Evolutionary conservation across 2,888 invertebrate species (phyloP).

Genomic region (Stenchaetothrips biformis): DNA sequence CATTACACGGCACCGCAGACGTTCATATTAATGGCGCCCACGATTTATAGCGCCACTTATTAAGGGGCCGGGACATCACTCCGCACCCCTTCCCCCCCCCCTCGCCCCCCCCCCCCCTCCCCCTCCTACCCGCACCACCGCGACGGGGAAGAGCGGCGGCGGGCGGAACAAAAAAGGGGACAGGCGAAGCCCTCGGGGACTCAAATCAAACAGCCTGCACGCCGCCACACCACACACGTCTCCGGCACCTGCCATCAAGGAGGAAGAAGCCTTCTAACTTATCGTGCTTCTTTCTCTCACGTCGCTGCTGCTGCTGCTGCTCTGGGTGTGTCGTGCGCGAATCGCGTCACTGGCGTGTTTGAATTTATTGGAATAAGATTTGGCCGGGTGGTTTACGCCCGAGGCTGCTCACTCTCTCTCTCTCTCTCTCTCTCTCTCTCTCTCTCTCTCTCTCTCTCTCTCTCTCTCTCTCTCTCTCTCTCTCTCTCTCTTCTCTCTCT

Average conservation of each 20-base stretch:
- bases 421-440: too few relatives aligned
- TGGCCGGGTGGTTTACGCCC: neutral
- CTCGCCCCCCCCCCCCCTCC: too few relatives aligned
- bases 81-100: neutral
- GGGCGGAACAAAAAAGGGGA: neutral
- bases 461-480: neutral
- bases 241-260: neutral
- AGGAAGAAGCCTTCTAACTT: neutral
- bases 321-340: neutral
- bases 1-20: slow-evolving; percentile 17
- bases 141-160: neutral
- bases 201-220: neutral
- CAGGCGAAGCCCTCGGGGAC: neutral
- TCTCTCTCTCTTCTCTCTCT: too few relatives aligned
- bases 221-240: neutral
- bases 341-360: neutral
- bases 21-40: slow-evolving; percentile 21
- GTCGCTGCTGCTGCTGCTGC: neutral
- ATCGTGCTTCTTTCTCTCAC: neutral
- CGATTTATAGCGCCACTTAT: slow-evolving; percentile 17
- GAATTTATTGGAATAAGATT: slow-evolving; percentile 1
- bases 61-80: slow-evolving; percentile 11
- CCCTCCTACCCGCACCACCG: too few relatives aligned
- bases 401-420: neutral
- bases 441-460: neutral